Evolutionary conservation across 2,888 invertebrate species (phyloP), one percentile per base, ranked within the genome.

Genomic region (Phymatocera aterrima): DNA sequence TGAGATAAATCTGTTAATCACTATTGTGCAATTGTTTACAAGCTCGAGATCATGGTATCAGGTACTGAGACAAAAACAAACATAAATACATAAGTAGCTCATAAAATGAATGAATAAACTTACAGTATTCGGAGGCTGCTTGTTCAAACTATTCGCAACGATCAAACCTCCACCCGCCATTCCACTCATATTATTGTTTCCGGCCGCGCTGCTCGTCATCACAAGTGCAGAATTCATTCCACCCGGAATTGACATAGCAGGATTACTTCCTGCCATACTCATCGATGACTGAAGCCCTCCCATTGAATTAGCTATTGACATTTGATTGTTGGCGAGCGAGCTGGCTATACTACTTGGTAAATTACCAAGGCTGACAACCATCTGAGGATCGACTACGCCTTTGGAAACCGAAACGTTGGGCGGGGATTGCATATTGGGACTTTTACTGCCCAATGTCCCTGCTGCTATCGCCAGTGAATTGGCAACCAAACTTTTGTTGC

Each of bases 341-440:
- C 92, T 93, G 74, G 92, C 91, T 86, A 93, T 92, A 85, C 92
- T 92, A 80, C 92, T 92, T 79, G 92, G 91, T 85, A 93, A 87
- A 87, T 90, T 93, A 80, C 92, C 92, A 82, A 92, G 86, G 81
- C 94, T 94, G 89, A 94, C 93, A 37, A 91, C 91, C 91, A 91
- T 91, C 79, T 90, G 89, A 54, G 93, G 93, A 86, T 94, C 94
- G 4, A 93, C 93, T 84, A 93, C 93, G 83, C 90, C 85, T 91
- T 94, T 93, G 83, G 95, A 94, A 81, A 95, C 95, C 83, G 95
- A 95, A 84, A 96, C 95, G 87, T 96, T 96, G 68, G 96, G 96
- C 79, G 96, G 96, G 78, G 96, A 96, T 91, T 97, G 97, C 89
- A 97, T 92, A 89, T 95, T 96, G 82, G 96, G 96, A 91, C 96